A percentile compares a stretch with the other conserved stretches of the same genome.
Conservation (phyloP, 2,113 vertebrate species). For the Callopanchax toddi region DNA sequence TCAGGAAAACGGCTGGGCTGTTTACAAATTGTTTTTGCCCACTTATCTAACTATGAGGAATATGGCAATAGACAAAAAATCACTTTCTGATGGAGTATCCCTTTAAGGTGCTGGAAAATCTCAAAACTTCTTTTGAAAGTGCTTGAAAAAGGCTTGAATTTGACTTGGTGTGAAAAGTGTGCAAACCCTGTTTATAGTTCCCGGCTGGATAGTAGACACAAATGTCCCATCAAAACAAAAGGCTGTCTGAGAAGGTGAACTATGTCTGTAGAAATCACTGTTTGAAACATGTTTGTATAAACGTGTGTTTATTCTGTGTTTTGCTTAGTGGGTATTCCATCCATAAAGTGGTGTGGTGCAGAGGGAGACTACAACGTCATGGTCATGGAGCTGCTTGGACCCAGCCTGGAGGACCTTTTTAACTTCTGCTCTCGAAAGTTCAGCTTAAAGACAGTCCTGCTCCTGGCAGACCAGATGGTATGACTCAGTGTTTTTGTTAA, state of each 20-base stretch:
- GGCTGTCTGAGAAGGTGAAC: neutral
- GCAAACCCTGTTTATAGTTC: neutral
- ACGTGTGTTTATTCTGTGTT: neutral
- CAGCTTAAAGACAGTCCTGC: conserved; percentile 96
- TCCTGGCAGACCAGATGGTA: conserved; percentile 98
- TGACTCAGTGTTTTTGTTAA: conserved; percentile 18
- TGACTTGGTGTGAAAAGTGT: no score
- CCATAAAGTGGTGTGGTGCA: conserved; percentile 97
- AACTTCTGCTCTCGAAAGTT: conserved; percentile 99
- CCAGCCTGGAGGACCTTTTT: conserved; percentile 96
- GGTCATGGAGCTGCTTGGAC: conserved; percentile 97
- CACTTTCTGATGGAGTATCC: no score
- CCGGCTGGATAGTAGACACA: neutral
- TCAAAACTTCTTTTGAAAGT: no score
- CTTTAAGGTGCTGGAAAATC: no score
- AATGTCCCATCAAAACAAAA: neutral
- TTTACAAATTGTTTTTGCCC: no score
- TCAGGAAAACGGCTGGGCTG: no score
- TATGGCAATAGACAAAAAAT: no score
- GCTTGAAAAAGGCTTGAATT: no score
- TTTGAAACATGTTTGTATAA: neutral
- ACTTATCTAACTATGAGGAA: no score
- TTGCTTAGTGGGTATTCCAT: conserved; percentile 91
- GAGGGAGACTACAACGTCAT: conserved; percentile 98
- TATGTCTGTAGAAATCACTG: no score